Percentiles rank a stretch among this genome's conserved stretches.
These are phyloP conservation scores for Nyctalus aviator DNA, from an alignment of 2,797 vertebrate species.

Conservation along the genomic window DNA sequence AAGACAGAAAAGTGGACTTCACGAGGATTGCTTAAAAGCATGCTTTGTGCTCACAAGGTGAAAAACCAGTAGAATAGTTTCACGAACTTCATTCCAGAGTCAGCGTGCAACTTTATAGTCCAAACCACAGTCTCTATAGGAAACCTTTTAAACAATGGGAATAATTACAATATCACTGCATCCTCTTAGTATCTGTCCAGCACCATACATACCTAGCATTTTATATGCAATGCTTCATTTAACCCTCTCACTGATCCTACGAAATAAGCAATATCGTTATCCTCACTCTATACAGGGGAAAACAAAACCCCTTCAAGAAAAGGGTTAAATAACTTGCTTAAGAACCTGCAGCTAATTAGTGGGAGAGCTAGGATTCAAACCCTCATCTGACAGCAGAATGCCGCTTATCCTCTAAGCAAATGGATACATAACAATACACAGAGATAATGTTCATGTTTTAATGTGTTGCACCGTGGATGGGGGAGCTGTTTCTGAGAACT, in stretches of 20 bases:
- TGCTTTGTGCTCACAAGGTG: neutral
- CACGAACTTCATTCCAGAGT: neutral
- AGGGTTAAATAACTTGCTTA: neutral
- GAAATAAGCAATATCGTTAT: neutral
- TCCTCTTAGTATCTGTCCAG: neutral
- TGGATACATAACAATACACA: neutral
- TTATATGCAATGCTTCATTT: neutral
- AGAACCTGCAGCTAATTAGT: neutral
- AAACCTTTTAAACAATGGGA: neutral
- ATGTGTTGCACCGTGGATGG: neutral
- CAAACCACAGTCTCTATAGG: neutral
- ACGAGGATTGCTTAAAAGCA: neutral
- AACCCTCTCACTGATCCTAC: neutral
- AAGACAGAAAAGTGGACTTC: neutral
- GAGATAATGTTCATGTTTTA: neutral
- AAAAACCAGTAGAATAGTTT: neutral
- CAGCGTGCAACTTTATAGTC: neutral
- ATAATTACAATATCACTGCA: neutral
- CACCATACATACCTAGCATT: neutral
- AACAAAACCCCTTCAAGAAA: slow-evolving; percentile 14
- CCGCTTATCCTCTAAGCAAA: neutral
- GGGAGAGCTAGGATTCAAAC: slow-evolving; percentile 21
- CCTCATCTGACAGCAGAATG: slow-evolving; percentile 5
- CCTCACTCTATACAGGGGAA: neutral
- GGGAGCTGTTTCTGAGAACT: slow-evolving; percentile 71